Conservation (phyloP, 2,797 vertebrate species). For the Huso huso region DNA sequence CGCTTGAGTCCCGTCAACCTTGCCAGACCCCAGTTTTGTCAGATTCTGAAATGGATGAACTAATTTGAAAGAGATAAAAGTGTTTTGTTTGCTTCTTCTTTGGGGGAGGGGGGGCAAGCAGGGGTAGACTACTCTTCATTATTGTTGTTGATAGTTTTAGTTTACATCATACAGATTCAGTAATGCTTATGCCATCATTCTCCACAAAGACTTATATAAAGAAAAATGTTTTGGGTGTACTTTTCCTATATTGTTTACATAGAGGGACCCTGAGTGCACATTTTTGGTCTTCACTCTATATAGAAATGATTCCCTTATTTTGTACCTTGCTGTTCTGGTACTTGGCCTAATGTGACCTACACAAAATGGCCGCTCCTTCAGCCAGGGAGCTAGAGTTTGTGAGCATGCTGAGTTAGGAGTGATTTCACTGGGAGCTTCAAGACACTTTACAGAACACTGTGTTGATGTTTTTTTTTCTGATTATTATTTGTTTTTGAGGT, state of each 20-base stretch:
- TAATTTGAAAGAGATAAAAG: background rate
- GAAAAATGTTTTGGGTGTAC: constrained; percentile 6
- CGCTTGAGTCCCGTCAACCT: constrained; percentile 14
- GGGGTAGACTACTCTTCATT: background rate
- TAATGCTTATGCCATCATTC: constrained; percentile 6
- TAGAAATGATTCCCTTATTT: background rate
- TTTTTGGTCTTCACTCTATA: constrained; percentile 1
- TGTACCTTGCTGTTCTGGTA: background rate
- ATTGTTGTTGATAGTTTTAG: constrained; percentile 6
- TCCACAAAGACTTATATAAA: constrained; percentile 16
- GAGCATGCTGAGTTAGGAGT: constrained; percentile 1
- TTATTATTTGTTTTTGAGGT: constrained; percentile 12
- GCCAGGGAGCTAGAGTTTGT: constrained; percentile 2
- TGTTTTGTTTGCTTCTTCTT: background rate
- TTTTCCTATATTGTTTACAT: constrained; percentile 10
- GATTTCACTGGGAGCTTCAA: constrained; percentile 16
- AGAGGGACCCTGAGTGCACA: constrained; percentile 4
- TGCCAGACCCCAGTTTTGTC: background rate
- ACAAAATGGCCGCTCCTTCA: background rate
- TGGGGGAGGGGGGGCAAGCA: background rate
- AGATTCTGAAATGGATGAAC: constrained; percentile 5
- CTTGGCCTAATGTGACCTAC: too few relatives aligned
- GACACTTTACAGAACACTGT: constrained; percentile 15
- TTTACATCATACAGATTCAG: constrained; percentile 18
- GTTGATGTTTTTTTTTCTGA: constrained; percentile 12